Evolutionary conservation across 2,797 vertebrate species (phyloP), one percentile per base, ranked within the genome.

Genomic region (Pangasius djambal): DNA sequence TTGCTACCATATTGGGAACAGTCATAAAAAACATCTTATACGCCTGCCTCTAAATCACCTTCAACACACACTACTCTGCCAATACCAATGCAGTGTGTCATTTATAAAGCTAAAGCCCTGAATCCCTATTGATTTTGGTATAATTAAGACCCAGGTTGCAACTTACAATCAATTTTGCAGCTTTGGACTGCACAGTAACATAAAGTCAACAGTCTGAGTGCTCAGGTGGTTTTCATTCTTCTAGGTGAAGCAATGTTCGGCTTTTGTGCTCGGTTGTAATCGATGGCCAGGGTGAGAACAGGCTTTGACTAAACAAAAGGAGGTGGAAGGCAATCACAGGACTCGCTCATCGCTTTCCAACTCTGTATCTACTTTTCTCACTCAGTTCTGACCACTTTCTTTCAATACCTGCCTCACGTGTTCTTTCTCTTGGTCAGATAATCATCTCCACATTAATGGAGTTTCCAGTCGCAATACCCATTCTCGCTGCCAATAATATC

Each of bases 61-160:
- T 85, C 69, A 89, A 89, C 50, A 72, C n/a, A 78, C 77, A 34
- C 59, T 34, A 18, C 57, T 77, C 37, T 57, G 57, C 75, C 40
- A 25, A 55, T 52, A 48, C 70, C 50, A 67, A 82, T 37, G 40
- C 69, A 22, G 5, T 48, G 78, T n/a, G 83, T 18, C 65, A 87
- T 28, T 48, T 72, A 52, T 50, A 55, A 79, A 78, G 25, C 72
- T 61, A 75, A 87, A 70, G 59, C 84, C 63, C 63, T 37, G 34
- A 87, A 37, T 37, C 50, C 50, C 16, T 44, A 90, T 90, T 65
- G 89, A 90, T 88, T 85, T 90, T 52, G 52, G 82, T 63, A 79
- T 85, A 90, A 88, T 90, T 85, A 86, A 85, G 86, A 84, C 74
- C 61, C 50, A 72, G 86, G 74, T 40, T 85, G 63, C 74, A 84